phyloP scores from a whole-genome alignment of 2,113 vertebrate genomes.

The Campylorhamphus procurvoides region DNA sequence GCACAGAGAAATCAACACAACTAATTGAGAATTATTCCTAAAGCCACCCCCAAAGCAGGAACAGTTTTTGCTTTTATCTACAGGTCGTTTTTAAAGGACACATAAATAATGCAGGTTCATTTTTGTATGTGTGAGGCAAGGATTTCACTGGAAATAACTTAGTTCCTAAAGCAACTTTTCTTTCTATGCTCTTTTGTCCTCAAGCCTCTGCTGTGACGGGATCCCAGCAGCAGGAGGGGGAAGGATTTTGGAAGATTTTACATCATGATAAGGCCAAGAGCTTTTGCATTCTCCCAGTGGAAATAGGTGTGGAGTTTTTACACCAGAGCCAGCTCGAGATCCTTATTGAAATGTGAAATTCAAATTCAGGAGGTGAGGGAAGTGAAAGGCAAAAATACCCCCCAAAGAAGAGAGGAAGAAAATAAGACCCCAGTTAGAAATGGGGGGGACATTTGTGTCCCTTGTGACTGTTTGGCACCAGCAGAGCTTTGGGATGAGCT shows the following conservation, averaged over 20 bases:
- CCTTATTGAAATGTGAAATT: not conserved
- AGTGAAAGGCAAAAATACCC: not conserved
- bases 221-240: not conserved
- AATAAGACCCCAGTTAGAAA: too few relatives aligned
- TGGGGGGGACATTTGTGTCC: too few relatives aligned
- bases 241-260: not conserved
- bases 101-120: not conserved
- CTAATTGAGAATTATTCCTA: not conserved
- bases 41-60: not conserved
- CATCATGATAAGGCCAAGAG: not conserved
- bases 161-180: not conserved
- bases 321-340: not conserved
- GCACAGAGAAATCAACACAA: not conserved
- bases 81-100: not conserved
- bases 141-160: not conserved
- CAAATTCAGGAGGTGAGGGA: not conserved
- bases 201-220: not conserved
- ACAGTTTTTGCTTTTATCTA: not conserved
- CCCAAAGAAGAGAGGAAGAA: too few relatives aligned
- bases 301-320: not conserved
- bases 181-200: not conserved
- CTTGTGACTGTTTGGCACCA: too few relatives aligned
- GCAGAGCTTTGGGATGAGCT: too few relatives aligned
- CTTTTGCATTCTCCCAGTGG: not conserved
- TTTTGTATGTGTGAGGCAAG: not conserved